Conservation (phyloP, 2,113 vertebrate genomes). For the Megaceryle maxima region DNA sequence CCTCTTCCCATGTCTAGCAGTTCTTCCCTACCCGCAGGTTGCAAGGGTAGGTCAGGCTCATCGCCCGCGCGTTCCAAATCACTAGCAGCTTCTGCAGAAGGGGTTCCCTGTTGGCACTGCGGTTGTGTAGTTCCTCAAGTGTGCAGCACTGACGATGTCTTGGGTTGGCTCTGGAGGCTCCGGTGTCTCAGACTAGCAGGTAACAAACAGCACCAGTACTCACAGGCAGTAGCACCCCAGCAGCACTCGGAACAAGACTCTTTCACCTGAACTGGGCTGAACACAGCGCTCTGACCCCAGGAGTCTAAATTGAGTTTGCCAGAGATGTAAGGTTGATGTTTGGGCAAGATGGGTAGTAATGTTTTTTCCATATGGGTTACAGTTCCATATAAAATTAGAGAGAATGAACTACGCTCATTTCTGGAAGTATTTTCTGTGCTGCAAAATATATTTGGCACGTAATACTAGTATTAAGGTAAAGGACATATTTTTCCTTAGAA, state of each 20-base stretch:
- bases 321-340: neutral
- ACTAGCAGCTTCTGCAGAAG: neutral
- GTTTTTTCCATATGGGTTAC: neutral
- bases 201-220: neutral
- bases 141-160: neutral
- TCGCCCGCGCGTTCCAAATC: neutral
- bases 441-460: neutral
- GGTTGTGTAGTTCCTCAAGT: neutral
- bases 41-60: neutral
- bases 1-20: accelerated
- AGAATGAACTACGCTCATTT: neutral
- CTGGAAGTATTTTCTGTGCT: neutral
- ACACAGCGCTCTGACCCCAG: neutral
- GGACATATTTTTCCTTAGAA: neutral
- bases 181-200: neutral
- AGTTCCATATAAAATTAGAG: neutral
- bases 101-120: neutral
- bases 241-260: neutral
- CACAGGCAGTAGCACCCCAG: neutral
- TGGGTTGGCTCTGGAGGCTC: neutral
- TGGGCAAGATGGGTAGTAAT: neutral
- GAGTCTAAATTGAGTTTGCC: neutral
- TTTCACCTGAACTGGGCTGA: neutral
- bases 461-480: neutral
- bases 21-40: neutral